Percentiles rank a stretch among this genome's conserved stretches.
Evolutionary conservation across 2,888 invertebrate species (phyloP).

Genomic region (Caenorhabditis doughertyi): DNA sequence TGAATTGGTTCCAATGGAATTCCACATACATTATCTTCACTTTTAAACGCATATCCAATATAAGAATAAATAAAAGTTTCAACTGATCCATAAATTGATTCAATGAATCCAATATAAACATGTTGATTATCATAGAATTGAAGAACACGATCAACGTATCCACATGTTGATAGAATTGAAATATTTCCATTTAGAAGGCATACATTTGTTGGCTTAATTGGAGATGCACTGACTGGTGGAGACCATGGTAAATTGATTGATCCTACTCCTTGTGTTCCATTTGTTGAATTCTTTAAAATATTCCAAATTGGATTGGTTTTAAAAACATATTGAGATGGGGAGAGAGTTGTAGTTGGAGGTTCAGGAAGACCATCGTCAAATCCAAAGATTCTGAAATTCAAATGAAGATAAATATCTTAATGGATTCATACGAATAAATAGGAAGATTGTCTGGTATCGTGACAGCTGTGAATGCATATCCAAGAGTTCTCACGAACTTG

Average conservation of each 20-base stretch:
- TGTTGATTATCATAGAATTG: slow-evolving; percentile 36
- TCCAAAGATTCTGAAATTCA: slow-evolving; percentile 28
- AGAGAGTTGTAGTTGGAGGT: not conserved
- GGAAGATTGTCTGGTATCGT: slow-evolving; percentile 25
- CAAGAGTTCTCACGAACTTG: slow-evolving; percentile 38
- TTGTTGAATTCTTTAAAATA: slow-evolving; percentile 26
- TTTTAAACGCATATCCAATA: slow-evolving; percentile 32
- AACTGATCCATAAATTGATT: not conserved
- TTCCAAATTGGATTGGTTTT: slow-evolving; percentile 38
- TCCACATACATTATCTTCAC: slow-evolving; percentile 16
- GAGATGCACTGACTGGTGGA: slow-evolving; percentile 35
- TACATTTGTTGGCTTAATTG: slow-evolving; percentile 28
- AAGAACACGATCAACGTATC: slow-evolving; percentile 21
- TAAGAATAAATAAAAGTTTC: slow-evolving; percentile 45
- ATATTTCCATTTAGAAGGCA: slow-evolving; percentile 38
- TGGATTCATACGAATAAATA: slow-evolving; percentile 31
- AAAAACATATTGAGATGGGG: slow-evolving; percentile 5
- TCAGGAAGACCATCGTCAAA: slow-evolving; percentile 44
- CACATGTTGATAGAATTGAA: slow-evolving; percentile 22
- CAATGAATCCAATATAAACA: slow-evolving; percentile 40
- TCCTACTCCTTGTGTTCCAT: slow-evolving; percentile 42
- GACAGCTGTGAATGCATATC: slow-evolving; percentile 35
- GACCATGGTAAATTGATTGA: slow-evolving; percentile 39
- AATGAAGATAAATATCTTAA: no score
- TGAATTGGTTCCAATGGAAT: slow-evolving; percentile 31